These are phyloP conservation scores for Xerus rutilus DNA, from an alignment of 2,797 vertebrate species.

Conservation along the genomic window DNA sequence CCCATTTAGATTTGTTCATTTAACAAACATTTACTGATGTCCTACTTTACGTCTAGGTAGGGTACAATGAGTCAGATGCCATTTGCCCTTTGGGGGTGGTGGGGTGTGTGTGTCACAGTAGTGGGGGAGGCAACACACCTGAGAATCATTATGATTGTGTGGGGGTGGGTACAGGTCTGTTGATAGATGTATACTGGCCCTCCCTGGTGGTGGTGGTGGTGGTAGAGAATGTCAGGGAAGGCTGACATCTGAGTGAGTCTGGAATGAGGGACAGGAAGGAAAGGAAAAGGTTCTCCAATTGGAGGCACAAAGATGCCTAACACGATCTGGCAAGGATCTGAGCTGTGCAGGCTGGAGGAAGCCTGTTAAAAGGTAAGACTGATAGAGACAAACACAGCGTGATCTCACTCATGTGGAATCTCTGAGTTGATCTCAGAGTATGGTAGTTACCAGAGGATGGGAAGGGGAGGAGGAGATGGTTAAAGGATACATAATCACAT, in stretches of 20 bases:
- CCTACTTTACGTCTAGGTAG: background rate
- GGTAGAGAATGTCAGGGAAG: background rate
- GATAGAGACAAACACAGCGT: background rate
- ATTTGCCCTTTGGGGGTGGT: background rate
- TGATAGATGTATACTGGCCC: background rate
- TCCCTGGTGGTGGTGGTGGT: background rate
- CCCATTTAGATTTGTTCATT: background rate
- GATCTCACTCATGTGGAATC: background rate
- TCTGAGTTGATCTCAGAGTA: background rate
- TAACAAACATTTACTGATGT: slow-evolving; percentile 33
- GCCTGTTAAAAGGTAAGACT: background rate
- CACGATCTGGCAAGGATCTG: background rate
- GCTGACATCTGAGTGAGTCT: background rate
- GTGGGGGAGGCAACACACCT: background rate
- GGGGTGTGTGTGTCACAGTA: background rate
- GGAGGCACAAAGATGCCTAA: background rate
- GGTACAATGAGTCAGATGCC: background rate
- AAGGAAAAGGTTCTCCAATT: background rate
- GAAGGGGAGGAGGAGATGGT: background rate
- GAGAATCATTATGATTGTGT: background rate
- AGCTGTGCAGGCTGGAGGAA: background rate
- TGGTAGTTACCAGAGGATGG: background rate
- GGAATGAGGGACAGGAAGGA: slow-evolving; percentile 19
- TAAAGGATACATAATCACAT: background rate
- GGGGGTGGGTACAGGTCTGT: background rate